Conservation (phyloP, 2,113 vertebrate genomes). For the Labrus mixtus region DNA sequence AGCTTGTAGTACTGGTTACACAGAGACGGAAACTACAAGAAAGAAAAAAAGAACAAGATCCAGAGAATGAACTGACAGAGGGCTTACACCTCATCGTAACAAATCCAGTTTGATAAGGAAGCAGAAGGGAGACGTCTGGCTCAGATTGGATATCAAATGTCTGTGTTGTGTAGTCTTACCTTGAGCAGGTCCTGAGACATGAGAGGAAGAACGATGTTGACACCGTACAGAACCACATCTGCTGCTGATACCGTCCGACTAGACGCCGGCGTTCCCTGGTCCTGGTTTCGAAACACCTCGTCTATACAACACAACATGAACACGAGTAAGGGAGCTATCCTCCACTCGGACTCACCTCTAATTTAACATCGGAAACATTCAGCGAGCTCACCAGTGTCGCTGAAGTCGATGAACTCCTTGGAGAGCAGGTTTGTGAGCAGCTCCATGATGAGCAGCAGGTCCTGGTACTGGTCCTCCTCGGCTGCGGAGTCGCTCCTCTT, state of each 20-base stretch:
- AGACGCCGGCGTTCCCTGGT: conserved; percentile 89
- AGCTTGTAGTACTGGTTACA: conserved; percentile 99
- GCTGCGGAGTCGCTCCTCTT: conserved; percentile 92
- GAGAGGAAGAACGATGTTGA: conserved; percentile 96
- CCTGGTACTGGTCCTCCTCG: conserved; percentile 98
- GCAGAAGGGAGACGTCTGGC: too few relatives aligned
- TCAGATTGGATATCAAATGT: too few relatives aligned
- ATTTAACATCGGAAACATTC: not conserved
- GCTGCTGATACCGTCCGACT: conserved; percentile 93
- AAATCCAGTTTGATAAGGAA: not conserved
- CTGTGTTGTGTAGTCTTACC: conserved; percentile 74
- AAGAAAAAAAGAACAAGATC: not conserved
- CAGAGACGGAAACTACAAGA: conserved; percentile 94
- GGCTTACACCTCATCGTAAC: too few relatives aligned
- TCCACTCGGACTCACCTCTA: not conserved
- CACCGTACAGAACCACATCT: conserved; percentile 97
- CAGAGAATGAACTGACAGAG: not conserved
- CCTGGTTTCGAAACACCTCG: conserved; percentile 96
- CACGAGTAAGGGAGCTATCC: not conserved
- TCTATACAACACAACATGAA: conserved; percentile 76
- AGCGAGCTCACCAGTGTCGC: conserved; percentile 90
- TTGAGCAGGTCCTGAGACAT: conserved; percentile 99
- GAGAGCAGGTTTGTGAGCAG: conserved; percentile 98
- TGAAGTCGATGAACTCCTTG: conserved; percentile 99
- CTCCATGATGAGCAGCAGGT: conserved; percentile 99